Evolutionary conservation across 2,113 vertebrate species (phyloP).

Genomic region (Acrocephalus arundinaceus): DNA sequence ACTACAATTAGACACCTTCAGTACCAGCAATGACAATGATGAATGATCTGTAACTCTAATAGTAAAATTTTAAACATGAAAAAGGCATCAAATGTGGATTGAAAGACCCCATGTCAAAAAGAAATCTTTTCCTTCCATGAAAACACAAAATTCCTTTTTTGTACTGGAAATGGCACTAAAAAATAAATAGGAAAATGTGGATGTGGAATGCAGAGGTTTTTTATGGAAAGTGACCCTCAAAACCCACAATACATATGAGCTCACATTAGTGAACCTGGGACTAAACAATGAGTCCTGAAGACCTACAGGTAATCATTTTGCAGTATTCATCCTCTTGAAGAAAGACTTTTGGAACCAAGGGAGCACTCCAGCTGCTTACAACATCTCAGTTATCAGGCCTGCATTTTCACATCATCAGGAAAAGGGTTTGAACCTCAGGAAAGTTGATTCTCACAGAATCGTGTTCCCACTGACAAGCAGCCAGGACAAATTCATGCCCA

Average conservation of each 20-base stretch:
- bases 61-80: neutral
- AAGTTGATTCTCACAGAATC: neutral
- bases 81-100: neutral
- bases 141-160: neutral
- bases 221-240: neutral
- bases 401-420: neutral
- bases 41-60: neutral
- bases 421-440: neutral
- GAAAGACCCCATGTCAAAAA: neutral
- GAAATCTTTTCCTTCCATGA: neutral
- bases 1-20: neutral
- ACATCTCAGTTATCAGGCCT: neutral
- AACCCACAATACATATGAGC: accelerated
- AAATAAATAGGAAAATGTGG: neutral
- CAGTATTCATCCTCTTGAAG: neutral
- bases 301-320: neutral
- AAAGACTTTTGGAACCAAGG: neutral
- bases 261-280: neutral
- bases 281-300: neutral
- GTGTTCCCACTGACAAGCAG: neutral
- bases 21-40: neutral
- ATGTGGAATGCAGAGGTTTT: neutral
- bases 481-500: neutral
- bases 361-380: neutral
- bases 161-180: neutral